Conservation (phyloP, 92 coral and sea anemone genomes). For the Paramuricea clavata region DNA sequence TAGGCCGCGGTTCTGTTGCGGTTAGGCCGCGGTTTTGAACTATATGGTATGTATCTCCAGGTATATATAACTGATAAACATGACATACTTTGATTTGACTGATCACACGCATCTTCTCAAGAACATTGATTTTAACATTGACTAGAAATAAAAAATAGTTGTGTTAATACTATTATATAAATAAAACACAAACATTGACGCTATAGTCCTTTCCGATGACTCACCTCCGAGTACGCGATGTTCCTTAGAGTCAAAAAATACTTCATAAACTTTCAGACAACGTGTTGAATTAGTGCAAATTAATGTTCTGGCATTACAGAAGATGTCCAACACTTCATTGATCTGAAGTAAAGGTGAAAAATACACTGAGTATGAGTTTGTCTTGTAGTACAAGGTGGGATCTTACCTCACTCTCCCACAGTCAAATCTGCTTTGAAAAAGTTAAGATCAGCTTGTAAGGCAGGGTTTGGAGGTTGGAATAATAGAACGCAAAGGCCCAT, state of each 20-base stretch:
- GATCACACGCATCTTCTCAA: conserved; percentile 14
- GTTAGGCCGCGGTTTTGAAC: too few species aligned
- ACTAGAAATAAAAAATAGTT: background rate
- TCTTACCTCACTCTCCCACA: too few species aligned
- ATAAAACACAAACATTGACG: background rate
- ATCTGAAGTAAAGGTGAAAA: conserved; percentile 19
- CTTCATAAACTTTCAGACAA: conserved; percentile 8
- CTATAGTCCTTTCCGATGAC: background rate
- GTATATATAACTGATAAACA: background rate
- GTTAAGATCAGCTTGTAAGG: too few species aligned
- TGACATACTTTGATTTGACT: conserved; percentile 21
- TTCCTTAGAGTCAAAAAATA: background rate
- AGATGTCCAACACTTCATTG: background rate
- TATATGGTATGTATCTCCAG: too few species aligned
- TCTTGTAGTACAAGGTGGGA: too few species aligned
- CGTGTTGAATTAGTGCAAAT: conserved; percentile 36
- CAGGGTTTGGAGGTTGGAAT: too few species aligned
- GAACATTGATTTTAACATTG: background rate
- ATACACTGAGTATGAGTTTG: background rate
- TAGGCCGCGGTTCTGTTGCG: too few species aligned
- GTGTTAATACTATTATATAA: background rate
- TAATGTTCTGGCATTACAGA: conserved; percentile 30
- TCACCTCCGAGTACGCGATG: background rate
- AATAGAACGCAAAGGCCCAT: too few species aligned
- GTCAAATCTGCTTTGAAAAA: too few species aligned